A percentile compares a stretch with the other conserved stretches of the same genome.
Conservation (phyloP, 2,797 vertebrate genomes). For the Danionella dracula region DNA sequence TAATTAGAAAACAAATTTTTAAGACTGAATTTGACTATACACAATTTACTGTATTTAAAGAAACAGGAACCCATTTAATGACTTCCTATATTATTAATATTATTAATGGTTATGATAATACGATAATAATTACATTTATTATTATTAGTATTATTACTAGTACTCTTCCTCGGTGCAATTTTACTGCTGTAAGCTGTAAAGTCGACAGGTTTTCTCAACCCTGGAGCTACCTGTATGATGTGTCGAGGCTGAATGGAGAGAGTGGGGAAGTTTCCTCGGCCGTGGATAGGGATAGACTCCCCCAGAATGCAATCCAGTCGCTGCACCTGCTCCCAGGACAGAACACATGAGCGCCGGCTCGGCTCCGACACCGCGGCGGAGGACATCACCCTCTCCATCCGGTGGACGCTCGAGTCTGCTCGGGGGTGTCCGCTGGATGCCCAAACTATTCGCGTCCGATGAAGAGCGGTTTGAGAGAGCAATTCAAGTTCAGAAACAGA, state of each 20-base stretch:
- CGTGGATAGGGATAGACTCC: conserved; percentile 89
- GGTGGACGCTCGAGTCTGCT: neutral
- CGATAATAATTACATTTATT: too few species aligned
- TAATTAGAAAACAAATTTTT: too few species aligned
- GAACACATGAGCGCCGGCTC: conserved; percentile 76
- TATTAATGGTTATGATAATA: too few species aligned
- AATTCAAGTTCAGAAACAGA: neutral
- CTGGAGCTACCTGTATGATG: conserved; percentile 82
- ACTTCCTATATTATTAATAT: too few species aligned
- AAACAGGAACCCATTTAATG: too few species aligned
- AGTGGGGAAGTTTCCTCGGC: conserved; percentile 91
- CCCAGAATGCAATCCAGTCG: conserved; percentile 86
- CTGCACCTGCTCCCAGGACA: conserved; percentile 88
- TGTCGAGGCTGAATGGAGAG: conserved; percentile 82
- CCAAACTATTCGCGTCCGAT: neutral
- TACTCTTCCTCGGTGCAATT: too few species aligned
- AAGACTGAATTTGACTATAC: too few species aligned
- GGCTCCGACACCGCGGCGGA: conserved; percentile 63
- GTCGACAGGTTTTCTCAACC: too few species aligned
- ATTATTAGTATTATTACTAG: too few species aligned
- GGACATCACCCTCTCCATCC: conserved; percentile 56
- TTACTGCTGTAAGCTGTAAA: too few species aligned
- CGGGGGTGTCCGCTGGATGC: neutral
- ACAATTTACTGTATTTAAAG: too few species aligned
- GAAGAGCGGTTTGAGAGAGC: too few species aligned